A percentile compares a stretch with the other conserved stretches of the same genome.
Conservation (phyloP, 2,113 vertebrate species). For the Conger conger region DNA sequence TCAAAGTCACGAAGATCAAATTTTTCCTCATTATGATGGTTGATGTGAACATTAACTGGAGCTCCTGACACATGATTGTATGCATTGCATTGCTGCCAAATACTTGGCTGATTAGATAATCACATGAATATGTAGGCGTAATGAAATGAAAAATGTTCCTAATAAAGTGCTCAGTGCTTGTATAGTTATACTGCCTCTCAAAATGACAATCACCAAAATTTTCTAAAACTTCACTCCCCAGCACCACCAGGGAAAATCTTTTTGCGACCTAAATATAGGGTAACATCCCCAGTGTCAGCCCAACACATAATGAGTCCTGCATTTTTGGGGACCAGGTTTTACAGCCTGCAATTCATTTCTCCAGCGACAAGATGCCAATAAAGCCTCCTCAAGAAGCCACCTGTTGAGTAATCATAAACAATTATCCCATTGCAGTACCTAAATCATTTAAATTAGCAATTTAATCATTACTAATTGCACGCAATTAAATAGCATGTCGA, state of each 20-base stretch:
- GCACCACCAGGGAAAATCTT: not conserved
- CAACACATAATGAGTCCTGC: not conserved
- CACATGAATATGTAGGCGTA: too few relatives aligned
- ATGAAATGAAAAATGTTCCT: too few relatives aligned
- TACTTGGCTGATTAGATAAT: too few relatives aligned
- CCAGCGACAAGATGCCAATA: not conserved
- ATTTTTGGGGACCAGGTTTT: not conserved
- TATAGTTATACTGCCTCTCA: not conserved
- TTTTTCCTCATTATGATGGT: too few relatives aligned
- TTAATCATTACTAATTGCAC: not conserved
- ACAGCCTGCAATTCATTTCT: not conserved
- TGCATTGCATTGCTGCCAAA: too few relatives aligned
- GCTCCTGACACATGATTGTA: too few relatives aligned
- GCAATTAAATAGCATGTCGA: not conserved
- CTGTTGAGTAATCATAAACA: not conserved
- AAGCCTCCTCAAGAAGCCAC: not conserved
- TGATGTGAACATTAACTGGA: too few relatives aligned
- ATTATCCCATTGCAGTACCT: not conserved
- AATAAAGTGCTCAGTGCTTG: too few relatives aligned
- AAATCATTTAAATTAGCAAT: not conserved
- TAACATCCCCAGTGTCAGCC: not conserved
- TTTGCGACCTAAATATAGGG: not conserved
- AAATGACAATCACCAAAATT: not conserved
- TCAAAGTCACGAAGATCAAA: too few relatives aligned
- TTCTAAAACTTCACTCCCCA: not conserved